Base-by-base conservation (phyloP, 2,113 vertebrate genomes). In the Rhabdornis inornatus region DNA sequence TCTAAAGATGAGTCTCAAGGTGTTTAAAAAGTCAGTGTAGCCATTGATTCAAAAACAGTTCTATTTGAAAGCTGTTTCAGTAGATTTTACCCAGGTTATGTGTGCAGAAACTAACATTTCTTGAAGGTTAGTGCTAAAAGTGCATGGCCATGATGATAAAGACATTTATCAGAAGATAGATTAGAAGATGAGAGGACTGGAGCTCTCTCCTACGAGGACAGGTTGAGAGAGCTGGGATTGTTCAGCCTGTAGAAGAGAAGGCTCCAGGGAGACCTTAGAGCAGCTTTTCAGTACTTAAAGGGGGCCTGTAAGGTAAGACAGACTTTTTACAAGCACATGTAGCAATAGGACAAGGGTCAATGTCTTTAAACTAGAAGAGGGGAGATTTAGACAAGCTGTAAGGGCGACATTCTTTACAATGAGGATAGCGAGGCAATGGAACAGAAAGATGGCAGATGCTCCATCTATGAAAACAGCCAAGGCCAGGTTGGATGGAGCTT, bases 281-380 rank as follows among this genome's bases (percentile, higher is more conserved):
- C 55, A 89, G 15, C 8, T 69, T 61, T 75, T 35, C 30, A 76
- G 14, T 47, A 47, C 14, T 55, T 61, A 47, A 55, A 75, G 15
- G 2, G 3, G 9, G 6, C 6, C 45, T 53, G 3, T 27, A 66
- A 45, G 61, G 40, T 15, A n/a, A 15, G 15, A 40, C 40, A 68
- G 45, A 40, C 17, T 31, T 83, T 65, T 55, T 55, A 55, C 30
- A 55, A 55, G 63, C 4, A 6, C 21, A 8, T 35, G n/a, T 31
- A 55, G 63, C 1, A 0, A 40, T 2, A 61, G 21, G 14, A 68
- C 7, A 21, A 76, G 25, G 6, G 4, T n/a, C 31, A 47, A n/a
- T 22, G 7, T 12, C 52, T 71, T 64, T 24, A 24, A 39, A 52
- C 52, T 19, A 22, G 17, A 30, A 74, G 42, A 63, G 27, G 7